A percentile compares a stretch with the other conserved stretches of the same genome.
Conservation (phyloP, 1,140 invertebrate genomes). For the Hyles vespertilio region DNA sequence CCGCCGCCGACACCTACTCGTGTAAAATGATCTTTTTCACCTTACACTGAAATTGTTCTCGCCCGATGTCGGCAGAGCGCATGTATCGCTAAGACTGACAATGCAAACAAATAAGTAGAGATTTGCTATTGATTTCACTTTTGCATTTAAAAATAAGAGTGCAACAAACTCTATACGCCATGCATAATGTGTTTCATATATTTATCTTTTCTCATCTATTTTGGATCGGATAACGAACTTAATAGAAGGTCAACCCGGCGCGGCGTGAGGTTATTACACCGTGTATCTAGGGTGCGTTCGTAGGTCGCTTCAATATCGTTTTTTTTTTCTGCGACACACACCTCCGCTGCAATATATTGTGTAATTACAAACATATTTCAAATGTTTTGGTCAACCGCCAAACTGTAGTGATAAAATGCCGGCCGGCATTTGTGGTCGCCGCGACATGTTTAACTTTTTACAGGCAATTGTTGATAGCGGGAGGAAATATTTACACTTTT, state of each 20-base stretch:
- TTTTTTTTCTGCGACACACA: constrained; percentile 11
- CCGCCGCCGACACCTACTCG: background rate
- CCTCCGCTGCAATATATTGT: background rate
- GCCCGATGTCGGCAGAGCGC: no score
- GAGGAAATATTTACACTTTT: no score
- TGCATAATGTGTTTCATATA: background rate
- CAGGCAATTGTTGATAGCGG: no score
- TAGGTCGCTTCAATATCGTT: constrained; percentile 14
- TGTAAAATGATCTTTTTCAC: constrained; percentile 8
- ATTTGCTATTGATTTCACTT: no score
- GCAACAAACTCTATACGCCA: no score
- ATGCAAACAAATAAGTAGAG: no score
- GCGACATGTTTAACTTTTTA: no score
- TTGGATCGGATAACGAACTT: constrained; percentile 33
- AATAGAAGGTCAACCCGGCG: constrained; percentile 29
- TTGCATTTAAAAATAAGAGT: no score
- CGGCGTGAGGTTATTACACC: constrained; percentile 45
- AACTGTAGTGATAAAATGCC: background rate
- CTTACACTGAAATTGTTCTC: background rate
- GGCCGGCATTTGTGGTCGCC: no score
- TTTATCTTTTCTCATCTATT: constrained; percentile 30
- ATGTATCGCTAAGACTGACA: no score
- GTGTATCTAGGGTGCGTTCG: constrained; percentile 40
- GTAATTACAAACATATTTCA: constrained; percentile 2
- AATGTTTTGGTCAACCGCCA: constrained; percentile 13